Conservation (phyloP, 2,888 invertebrate species). For the Drosophila stalkeri region DNA sequence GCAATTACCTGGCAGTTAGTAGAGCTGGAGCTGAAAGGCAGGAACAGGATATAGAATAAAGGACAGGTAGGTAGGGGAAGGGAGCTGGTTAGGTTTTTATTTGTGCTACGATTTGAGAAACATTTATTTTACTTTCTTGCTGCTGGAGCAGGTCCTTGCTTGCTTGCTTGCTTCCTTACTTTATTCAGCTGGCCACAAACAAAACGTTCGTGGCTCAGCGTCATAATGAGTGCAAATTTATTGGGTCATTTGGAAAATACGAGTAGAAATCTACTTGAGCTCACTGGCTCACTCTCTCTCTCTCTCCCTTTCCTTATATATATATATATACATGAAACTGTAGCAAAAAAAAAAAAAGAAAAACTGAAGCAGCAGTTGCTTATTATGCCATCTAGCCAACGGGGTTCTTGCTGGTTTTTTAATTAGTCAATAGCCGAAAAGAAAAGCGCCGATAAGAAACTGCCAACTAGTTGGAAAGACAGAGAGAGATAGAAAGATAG, state of each 20-base stretch:
- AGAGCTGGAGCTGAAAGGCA: not conserved
- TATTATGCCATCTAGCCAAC: constrained; percentile 72
- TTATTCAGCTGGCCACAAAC: constrained; percentile 65
- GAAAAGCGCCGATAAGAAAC: constrained; percentile 60
- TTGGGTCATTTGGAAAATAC: constrained; percentile 80
- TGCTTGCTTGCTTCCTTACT: constrained; percentile 17
- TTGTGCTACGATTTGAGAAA: constrained; percentile 58
- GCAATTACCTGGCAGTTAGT: constrained; percentile 71
- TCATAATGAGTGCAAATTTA: constrained; percentile 81
- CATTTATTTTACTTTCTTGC: constrained; percentile 69
- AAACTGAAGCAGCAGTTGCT: constrained; percentile 60
- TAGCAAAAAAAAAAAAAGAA: constrained; percentile 30
- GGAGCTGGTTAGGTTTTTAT: constrained; percentile 33
- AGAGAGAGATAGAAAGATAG: not conserved
- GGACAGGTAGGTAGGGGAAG: not conserved
- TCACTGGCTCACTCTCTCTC: constrained; percentile 16
- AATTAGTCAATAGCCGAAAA: constrained; percentile 74
- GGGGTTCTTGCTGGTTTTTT: constrained; percentile 62
- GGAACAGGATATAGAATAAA: too few relatives aligned
- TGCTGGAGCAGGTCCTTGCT: constrained; percentile 16
- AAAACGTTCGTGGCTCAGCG: constrained; percentile 74
- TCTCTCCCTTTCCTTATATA: constrained; percentile 16
- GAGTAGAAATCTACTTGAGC: constrained; percentile 66
- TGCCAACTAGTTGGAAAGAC: constrained; percentile 46
- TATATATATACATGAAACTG: constrained; percentile 19